A percentile compares a stretch with the other conserved stretches of the same genome.
phyloP scores from a whole-genome alignment of 2,888 invertebrate genomes.

The Terebella lapidaria region DNA sequence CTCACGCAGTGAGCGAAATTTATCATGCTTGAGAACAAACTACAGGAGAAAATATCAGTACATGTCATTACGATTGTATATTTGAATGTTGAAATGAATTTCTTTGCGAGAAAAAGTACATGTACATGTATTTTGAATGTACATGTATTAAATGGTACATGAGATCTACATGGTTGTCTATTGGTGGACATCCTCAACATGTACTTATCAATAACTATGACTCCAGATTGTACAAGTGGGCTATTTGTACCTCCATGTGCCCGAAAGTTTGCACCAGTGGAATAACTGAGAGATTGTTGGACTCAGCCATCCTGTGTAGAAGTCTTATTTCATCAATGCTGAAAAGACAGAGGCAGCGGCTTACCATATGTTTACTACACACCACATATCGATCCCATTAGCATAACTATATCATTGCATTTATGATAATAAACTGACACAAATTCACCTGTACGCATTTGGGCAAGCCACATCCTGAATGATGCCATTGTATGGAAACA shows the following conservation, averaged over 20 bases:
- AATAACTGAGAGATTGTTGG: conserved; percentile 65
- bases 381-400: background rate
- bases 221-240: no score
- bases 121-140: no score
- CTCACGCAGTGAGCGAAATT: conserved; percentile 67
- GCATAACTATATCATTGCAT: background rate
- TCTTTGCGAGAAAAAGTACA: no score
- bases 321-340: conserved; percentile 46
- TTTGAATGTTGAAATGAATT: no score
- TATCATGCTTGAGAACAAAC: conserved; percentile 68
- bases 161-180: no score
- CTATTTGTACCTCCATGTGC: conserved; percentile 70
- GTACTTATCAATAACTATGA: no score
- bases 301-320: conserved; percentile 63
- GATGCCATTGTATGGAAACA: conserved; percentile 71
- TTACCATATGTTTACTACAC: background rate
- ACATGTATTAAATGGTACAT: no score
- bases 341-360: no score
- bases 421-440: background rate
- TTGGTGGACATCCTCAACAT: no score
- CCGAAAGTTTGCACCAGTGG: conserved; percentile 83
- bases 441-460: conserved; percentile 61
- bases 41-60: no score
- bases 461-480: conserved; percentile 62
- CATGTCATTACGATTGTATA: no score